These are phyloP conservation scores for Strigops habroptila DNA, from an alignment of 2,113 vertebrate genomes.

Conservation along the genomic window DNA sequence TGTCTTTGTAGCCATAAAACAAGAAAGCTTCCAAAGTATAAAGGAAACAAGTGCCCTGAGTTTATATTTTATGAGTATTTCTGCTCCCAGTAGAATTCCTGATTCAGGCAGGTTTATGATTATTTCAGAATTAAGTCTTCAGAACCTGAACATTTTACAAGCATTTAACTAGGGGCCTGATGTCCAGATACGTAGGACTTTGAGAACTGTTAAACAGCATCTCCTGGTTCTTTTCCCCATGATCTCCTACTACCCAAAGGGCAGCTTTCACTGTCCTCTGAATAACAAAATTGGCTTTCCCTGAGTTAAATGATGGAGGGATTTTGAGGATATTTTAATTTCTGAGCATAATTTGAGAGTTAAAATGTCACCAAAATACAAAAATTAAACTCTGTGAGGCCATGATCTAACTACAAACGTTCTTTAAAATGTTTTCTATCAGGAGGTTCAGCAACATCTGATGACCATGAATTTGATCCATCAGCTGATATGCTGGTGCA, in stretches of 20 bases:
- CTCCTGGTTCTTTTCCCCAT: background rate
- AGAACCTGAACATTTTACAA: background rate
- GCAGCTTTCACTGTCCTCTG: background rate
- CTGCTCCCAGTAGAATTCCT: background rate
- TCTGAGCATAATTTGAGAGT: background rate
- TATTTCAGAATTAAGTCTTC: background rate
- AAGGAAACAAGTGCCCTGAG: background rate
- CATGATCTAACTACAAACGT: conserved; percentile 39
- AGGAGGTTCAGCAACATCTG: conserved; percentile 89
- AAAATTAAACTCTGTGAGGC: background rate
- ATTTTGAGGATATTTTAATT: background rate
- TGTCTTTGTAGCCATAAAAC: background rate
- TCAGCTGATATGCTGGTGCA: conserved; percentile 97
- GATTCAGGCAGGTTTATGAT: background rate
- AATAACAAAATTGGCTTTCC: background rate
- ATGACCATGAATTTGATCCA: conserved; percentile 97
- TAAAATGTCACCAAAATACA: background rate
- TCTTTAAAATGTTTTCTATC: conserved; percentile 58
- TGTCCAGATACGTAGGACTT: background rate
- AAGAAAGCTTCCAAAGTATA: background rate
- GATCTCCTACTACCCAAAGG: background rate
- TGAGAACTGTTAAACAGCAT: background rate
- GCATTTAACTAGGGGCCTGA: background rate
- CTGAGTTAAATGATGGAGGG: background rate
- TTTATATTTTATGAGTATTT: background rate